Evolutionary conservation across 2,797 vertebrate species (phyloP), one percentile per base, ranked within the genome.

Genomic region (Pipistrellus pipistrellus): DNA sequence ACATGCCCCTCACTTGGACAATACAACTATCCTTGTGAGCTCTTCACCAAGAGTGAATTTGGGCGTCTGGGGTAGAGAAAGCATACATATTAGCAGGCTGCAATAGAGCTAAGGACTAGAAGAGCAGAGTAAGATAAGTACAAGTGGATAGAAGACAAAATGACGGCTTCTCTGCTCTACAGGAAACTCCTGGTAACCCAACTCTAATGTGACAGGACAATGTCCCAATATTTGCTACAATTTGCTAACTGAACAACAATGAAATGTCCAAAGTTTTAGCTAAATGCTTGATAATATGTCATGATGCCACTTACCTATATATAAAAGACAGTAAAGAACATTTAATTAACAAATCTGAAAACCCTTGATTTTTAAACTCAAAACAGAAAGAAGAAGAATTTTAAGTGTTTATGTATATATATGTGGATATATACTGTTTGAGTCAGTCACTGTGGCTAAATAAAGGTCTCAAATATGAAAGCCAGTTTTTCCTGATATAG

Each of bases 361-460:
- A 93, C 21, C 69, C 69, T 78, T 93, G 57, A 88, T 27, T 85
- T 92, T 68, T 86, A 84, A 83, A 90, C 17, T 91, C 30, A 92
- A 86, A 96, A 62, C 64, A 93, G 6, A 92, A 94, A 94, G 68
- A 13, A 94, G 68, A 13, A 72, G 27, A 85, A 94, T 46, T 89
- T 83, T 83, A 88, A 90, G 90, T 90, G 59, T 27, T 85, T 32
- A 80, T 80, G 27, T 73, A 5, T 35, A 80, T 73, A 5, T 35
- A 80, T 83, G 48, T 86, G 30, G 10, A 27, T 46, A 90, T 77
- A 76, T 27, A 21, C 44, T 88, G 3, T 32, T 7, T 94, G 78
- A 80, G 77, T 92, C 64, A 86, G 27, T 94, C 64, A 86, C 27
- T 87, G 17, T 71, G 77, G 78, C 30, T 93, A 72, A 87, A 93